Evolutionary conservation across 2,113 vertebrate genomes (phyloP).

Genomic region (Narcine bancroftii): DNA sequence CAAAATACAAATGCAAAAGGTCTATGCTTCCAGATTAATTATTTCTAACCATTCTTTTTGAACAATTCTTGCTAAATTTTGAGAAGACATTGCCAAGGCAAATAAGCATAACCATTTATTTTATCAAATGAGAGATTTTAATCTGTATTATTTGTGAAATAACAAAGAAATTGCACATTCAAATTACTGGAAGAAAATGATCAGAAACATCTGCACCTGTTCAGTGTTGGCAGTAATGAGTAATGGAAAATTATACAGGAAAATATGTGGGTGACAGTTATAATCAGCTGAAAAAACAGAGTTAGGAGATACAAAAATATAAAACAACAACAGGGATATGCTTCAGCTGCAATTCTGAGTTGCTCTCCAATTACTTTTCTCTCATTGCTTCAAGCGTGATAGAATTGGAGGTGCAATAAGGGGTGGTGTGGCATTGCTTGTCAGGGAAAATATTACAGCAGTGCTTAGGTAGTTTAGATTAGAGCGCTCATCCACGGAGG

Average conservation of each 20-base stretch:
- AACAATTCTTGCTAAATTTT: neutral
- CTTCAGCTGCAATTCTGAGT: neutral
- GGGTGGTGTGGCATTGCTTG: too few relatives aligned
- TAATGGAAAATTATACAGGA: too few relatives aligned
- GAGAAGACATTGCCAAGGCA: neutral
- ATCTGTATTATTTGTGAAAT: neutral
- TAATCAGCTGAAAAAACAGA: neutral
- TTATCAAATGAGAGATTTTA: neutral
- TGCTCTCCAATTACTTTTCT: neutral
- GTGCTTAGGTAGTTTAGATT: too few relatives aligned
- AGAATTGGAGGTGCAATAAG: too few relatives aligned
- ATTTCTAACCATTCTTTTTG: neutral
- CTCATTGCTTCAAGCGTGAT: neutral
- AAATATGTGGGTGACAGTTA: too few relatives aligned
- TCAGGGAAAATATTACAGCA: too few relatives aligned
- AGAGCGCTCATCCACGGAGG: too few relatives aligned
- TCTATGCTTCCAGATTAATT: neutral
- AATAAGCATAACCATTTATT: neutral
- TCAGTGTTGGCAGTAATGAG: neutral
- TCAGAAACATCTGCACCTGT: neutral
- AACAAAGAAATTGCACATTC: too few relatives aligned
- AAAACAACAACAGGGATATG: neutral
- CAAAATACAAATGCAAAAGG: neutral
- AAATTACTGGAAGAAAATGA: neutral
- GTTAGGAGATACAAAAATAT: neutral